Evolutionary conservation across 2,888 invertebrate genomes (phyloP), one percentile per base, ranked within the genome.

Genomic region (Opisthograptis luteolata): DNA sequence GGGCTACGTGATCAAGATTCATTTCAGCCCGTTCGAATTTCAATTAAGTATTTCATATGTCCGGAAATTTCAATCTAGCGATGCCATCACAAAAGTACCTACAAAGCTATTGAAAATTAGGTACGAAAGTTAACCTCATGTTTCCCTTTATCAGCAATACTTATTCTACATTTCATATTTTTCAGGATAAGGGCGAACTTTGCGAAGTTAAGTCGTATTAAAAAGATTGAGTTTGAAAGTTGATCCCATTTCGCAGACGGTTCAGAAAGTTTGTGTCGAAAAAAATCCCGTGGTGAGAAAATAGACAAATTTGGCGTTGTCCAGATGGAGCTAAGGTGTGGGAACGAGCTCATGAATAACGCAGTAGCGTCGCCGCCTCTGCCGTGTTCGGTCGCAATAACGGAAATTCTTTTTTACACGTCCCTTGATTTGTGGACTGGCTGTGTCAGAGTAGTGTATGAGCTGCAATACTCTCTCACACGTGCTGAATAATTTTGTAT

Each of bases 1-100:
- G 66, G 77, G 81, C 74, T 81, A 81, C 86, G 86, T 85, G 84
- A 80, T 86, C 82, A 82, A 82, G 80, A 80, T 77, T 79, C 66
- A 74, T 71, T 81, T 78, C 73, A 72, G 75, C 82, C 73, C 56
- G 65, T 68, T 75, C 66, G 60, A 59, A 55, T 55, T 14, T 15
- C 8, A 24, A 65, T 62, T 54, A 64, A 58, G 62, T 66, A 65
- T 62, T 58, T 17, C 37, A 44, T 48, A 39, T 20, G 32, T 42
- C 27, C 30, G 25, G 43, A 40, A 49, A 49, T 54, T 17, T 49
- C 34, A 43, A 51, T 37, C 42, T 30, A 10, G 32, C 42, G 13
- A 44, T 35, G 48, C 5, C 41, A 37, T 42, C 17, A 22, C 19
- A 5, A 34, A 24, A 1, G 36, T 10, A 31, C 17, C 12, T 14